Conservation (phyloP, 2,888 invertebrate genomes). For the Drosophila prolongata region DNA sequence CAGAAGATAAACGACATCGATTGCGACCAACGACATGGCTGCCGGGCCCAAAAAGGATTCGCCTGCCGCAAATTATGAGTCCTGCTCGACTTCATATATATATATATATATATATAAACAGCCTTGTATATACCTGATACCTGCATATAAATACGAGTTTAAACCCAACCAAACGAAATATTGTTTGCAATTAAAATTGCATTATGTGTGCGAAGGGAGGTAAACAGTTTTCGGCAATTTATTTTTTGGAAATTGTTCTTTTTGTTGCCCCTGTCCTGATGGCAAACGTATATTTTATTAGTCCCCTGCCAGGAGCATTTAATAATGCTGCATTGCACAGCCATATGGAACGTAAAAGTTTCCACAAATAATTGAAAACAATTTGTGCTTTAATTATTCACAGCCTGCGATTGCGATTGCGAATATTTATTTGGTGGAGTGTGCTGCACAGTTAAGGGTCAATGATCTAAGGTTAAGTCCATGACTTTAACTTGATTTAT, state of each 20-base stretch:
- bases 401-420: slow-evolving; percentile 42
- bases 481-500: slow-evolving; percentile 4
- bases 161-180: slow-evolving; percentile 14
- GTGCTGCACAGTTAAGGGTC: slow-evolving; percentile 10
- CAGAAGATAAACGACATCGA: slow-evolving; percentile 78
- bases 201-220: slow-evolving; percentile 37
- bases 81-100: slow-evolving; percentile 11
- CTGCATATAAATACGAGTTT: slow-evolving; percentile 4
- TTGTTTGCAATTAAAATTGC: slow-evolving; percentile 65
- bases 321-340: slow-evolving; percentile 66
- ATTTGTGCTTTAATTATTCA: slow-evolving; percentile 68
- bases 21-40: slow-evolving; percentile 72
- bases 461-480: neutral
- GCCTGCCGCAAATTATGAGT: slow-evolving; percentile 43
- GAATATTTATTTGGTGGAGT: slow-evolving; percentile 12
- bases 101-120: neutral
- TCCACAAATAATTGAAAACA: slow-evolving; percentile 66
- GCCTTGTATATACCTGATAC: neutral
- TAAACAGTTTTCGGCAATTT: slow-evolving; percentile 21
- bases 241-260: slow-evolving; percentile 30
- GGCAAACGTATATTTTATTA: slow-evolving; percentile 45
- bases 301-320: slow-evolving; percentile 49
- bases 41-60: slow-evolving; percentile 32
- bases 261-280: slow-evolving; percentile 41
- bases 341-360: slow-evolving; percentile 4